Percentiles rank a stretch among this genome's conserved stretches.
These are phyloP conservation scores for Drosophila santomea DNA, from an alignment of 1,140 invertebrate genomes.

Conservation along the genomic window DNA sequence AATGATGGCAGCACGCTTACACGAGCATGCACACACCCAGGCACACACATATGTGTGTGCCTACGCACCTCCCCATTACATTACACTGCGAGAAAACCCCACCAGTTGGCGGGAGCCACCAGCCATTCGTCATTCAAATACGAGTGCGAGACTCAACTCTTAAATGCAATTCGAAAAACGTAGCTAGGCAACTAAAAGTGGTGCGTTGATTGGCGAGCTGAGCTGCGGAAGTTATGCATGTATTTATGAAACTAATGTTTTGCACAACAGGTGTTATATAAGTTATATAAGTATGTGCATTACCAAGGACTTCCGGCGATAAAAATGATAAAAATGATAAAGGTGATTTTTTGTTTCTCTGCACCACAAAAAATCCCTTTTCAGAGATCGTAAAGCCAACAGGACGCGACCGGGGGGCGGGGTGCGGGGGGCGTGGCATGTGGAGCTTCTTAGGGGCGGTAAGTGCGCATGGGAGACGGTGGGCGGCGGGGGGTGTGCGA, in stretches of 20 bases:
- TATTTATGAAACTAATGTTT: no score
- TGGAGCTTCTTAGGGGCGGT: not conserved
- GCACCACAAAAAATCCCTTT: constrained; percentile 22
- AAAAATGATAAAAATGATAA: no score
- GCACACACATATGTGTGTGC: constrained; percentile 3
- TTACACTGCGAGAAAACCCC: not conserved
- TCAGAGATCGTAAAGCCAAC: constrained; percentile 37
- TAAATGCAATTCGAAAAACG: no score
- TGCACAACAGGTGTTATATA: no score
- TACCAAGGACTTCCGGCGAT: no score
- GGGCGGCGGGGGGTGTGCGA: no score
- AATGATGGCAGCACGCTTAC: constrained; percentile 56
- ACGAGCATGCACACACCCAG: not conserved
- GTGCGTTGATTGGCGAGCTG: no score
- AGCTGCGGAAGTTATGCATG: no score
- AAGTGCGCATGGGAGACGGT: not conserved
- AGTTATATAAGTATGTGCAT: no score
- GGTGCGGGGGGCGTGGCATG: not conserved
- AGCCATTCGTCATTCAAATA: not conserved
- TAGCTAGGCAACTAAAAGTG: not conserved
- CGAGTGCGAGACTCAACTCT: no score
- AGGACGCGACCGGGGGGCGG: not conserved
- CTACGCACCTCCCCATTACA: not conserved
- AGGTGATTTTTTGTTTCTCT: constrained; percentile 1
- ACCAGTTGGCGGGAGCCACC: no score